Evolutionary conservation across 2,888 invertebrate genomes (phyloP), one percentile per base, ranked within the genome.

Genomic region (Lepidonotus clava): DNA sequence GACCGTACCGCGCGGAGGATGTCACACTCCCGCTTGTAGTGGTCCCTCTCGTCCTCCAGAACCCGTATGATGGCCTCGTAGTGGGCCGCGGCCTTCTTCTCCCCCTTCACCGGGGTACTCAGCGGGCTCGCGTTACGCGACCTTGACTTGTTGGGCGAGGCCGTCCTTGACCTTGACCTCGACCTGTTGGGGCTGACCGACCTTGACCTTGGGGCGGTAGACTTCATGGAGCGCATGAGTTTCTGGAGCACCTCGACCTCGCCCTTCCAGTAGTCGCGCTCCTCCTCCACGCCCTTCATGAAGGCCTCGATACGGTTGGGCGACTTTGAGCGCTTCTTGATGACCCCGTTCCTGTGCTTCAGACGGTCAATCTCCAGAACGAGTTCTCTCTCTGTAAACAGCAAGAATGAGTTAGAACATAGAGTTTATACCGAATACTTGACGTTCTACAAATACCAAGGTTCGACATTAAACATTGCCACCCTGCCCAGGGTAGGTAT

Each of bases 291-390:
- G 51, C 91, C 91, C 77, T 91, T 92, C 34, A 94, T 92, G 87
- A 93, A 92, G 28, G 91, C 90, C 84, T 94, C 94, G 66, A 94
- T 86, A 86, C 92, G 92, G 86, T 91, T 92, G 36, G 93, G 91
- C 1, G 89, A 85, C 61, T 92, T 91, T 88, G 92, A 92, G 56
- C 91, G 92, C 53, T 91, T 92, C 71, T 87, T 89, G 14, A 85
- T 66, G 5, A 56, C 36, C 0, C 92, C 92, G 87, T 92, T 93
- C 88, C 91, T 92, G 67, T 87, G 91, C 87, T 93, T 93, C 36
- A 94, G 89, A 66, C 93, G 90, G 87, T 94, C 94, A n/a, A 94
- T 92, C 88, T 94, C 94, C 34, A 94, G 89, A n/a, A 94, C 93
- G 11, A 94, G 90, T 85, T 93, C 94, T 88, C 92, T 92, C 86